Conservation (phyloP, 1,140 invertebrate species). For the Brachionus paranguensis region DNA sequence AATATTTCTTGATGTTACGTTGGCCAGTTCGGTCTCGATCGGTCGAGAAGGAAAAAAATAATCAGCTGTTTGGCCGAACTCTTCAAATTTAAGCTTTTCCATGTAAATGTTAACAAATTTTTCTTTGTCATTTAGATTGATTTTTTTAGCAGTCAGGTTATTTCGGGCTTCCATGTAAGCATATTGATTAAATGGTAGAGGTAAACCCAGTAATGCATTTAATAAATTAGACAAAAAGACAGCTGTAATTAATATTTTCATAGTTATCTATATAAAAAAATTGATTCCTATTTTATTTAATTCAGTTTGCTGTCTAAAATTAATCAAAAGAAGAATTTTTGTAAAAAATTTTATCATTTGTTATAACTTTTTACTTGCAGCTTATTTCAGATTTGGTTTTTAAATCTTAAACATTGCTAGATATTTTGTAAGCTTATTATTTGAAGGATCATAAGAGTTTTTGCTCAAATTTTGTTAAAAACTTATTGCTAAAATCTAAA, state of each 20-base stretch:
- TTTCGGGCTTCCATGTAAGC: slow-evolving; percentile 2
- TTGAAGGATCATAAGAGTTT: too few relatives aligned
- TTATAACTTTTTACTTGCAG: too few relatives aligned
- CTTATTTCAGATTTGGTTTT: too few relatives aligned
- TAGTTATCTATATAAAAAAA: not conserved
- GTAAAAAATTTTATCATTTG: too few relatives aligned
- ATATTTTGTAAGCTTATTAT: too few relatives aligned
- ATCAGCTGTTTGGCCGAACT: not conserved
- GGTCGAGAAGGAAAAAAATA: slow-evolving; percentile 25
- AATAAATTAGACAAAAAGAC: not conserved
- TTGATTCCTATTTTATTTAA: not conserved
- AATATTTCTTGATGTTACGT: not conserved
- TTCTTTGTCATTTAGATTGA: slow-evolving; percentile 3
- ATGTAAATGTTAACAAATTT: slow-evolving; percentile 27
- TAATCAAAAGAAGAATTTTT: too few relatives aligned
- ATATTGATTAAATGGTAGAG: slow-evolving; percentile 33
- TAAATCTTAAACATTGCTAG: too few relatives aligned
- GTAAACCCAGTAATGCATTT: not conserved
- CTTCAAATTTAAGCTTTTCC: not conserved
- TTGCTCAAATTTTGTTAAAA: too few relatives aligned
- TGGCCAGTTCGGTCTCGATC: not conserved
- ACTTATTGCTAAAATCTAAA: too few relatives aligned
- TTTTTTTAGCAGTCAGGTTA: not conserved
- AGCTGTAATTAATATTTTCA: not conserved
- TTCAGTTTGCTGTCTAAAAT: not conserved